These are phyloP conservation scores for Chaenocephalus aceratus DNA, from an alignment of 2,113 vertebrate species.

Conservation along the genomic window DNA sequence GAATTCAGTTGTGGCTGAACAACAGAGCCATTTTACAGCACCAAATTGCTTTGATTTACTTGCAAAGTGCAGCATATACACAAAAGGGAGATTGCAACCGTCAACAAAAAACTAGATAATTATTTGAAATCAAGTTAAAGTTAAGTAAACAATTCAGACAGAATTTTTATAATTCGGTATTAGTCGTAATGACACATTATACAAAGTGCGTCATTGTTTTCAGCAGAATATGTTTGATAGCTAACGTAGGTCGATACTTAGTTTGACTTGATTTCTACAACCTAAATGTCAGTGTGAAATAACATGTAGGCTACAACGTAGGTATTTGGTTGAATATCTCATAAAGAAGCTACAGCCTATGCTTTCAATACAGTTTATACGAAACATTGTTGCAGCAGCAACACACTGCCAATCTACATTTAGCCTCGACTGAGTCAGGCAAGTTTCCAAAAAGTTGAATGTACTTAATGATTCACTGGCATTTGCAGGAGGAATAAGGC, in stretches of 20 bases:
- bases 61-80: no score
- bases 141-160: no score
- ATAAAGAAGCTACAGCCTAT: not conserved
- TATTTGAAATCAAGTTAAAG: no score
- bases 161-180: no score
- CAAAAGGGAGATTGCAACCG: no score
- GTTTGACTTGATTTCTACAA: constrained; percentile 8
- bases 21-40: no score
- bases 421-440: not conserved
- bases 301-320: not conserved
- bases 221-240: constrained; percentile 7
- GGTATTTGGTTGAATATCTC: constrained; percentile 1
- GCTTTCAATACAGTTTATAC: not conserved
- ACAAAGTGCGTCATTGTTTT: constrained; percentile 5
- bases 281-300: not conserved
- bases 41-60: not conserved
- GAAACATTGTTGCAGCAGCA: not conserved
- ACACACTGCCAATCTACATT: not conserved
- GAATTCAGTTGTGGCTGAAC: no score
- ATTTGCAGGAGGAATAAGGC: not conserved
- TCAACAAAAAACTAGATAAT: no score
- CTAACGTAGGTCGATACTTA: constrained; percentile 3
- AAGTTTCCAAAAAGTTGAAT: constrained; percentile 36
- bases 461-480: constrained; percentile 3
- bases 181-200: constrained; percentile 15